Evolutionary conservation across 2,113 vertebrate species (phyloP), one percentile per base, ranked within the genome.

Genomic region (Pogona vitticeps): DNA sequence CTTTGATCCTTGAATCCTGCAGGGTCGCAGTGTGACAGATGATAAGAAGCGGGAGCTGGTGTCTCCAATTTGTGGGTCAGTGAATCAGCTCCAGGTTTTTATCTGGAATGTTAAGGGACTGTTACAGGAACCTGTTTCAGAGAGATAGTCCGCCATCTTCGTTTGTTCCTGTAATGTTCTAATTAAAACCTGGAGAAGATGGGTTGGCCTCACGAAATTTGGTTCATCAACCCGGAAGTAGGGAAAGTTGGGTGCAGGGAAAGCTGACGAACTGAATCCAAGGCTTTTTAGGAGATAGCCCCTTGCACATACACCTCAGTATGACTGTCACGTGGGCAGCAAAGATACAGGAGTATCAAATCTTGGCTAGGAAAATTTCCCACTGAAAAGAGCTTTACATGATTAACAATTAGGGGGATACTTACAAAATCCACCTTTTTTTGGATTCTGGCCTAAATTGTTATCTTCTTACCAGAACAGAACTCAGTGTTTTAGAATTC

Each of bases 1-100:
- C 56, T 81, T 2, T 0, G 84, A 86, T 91, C 46, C 79, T n/a
- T 91, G 82, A 88, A 42, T 79, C 85, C 46, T 86, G 52, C 89
- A 75, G 89, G 17, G 46, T 90, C 71, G 89, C n/a, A 70, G 38
- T 89, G 63, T 86, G 75, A 33, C 86, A 46, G 81, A 63, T 52
- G 46, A 52, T 52, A 52, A 52, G 46, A 52, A 52, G 46, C 10
- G 46, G 46, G 46, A 52, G 46, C 46, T 52, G 46, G 46, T 52
- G 46, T 52, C 46, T 52, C 46, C 46, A 52, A 10, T 52, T 52
- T 52, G 46, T 52, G 46, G 46, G 46, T 52, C 46, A 52, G 10
- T 52, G 46, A 52, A 52, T 52, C 46, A 52, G 46, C 46, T 52
- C 46, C 46, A 52, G 46, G 10, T 52, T 52, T 52, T 52, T 52